Base-by-base conservation (phyloP, 1,140 invertebrate species). In the Papilio polytes region DNA sequence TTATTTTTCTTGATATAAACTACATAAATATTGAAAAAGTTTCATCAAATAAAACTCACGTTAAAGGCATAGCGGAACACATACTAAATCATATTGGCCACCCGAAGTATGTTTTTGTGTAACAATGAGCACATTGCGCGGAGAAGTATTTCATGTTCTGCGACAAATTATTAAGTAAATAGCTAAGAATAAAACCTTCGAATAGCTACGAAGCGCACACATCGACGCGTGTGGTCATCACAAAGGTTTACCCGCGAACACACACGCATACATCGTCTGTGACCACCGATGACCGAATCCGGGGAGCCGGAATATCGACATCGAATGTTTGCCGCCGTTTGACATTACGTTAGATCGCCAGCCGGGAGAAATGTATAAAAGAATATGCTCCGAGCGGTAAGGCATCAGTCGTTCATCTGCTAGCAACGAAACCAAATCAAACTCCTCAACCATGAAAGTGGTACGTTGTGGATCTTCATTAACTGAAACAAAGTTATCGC, bases 341-440 rank as follows among this genome's bases (percentile, higher is more conserved):
- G 90, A 92, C 84, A 91, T 92, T 92, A 90, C 88, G 85, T 86
- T 91, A 91, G 87, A 86, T 84, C 80, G 84, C 78, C 80, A 82
- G 86, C 80, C 83, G 81, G 82, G 88, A 88, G 90, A 93, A 94
- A 92, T 94, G 91, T 95, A 95, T 95, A 95, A 93, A 95, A 95
- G 92, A 92, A 87, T 92, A 90, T 83, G 92, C 81, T 82, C 77
- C 83, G 80, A 88, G 66, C 84, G 80, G 74, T 85, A 85, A 82
- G 74, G 82, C 88, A 94, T 92, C 94, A 94, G 94, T 94, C 87
- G 92, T 87, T 91, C 88, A 88, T 87, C 85, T 87, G 89, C 80
- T 85, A 88, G 81, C 87, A 81, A 87, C 84, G 85, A 82, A 86
- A 88, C 82, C 82, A 86, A 86, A 91, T 82, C 86, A 89, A 90